Evolutionary conservation across 2,113 vertebrate species (phyloP), one percentile per base, ranked within the genome.

Genomic region (Cyanistes caeruleus): DNA sequence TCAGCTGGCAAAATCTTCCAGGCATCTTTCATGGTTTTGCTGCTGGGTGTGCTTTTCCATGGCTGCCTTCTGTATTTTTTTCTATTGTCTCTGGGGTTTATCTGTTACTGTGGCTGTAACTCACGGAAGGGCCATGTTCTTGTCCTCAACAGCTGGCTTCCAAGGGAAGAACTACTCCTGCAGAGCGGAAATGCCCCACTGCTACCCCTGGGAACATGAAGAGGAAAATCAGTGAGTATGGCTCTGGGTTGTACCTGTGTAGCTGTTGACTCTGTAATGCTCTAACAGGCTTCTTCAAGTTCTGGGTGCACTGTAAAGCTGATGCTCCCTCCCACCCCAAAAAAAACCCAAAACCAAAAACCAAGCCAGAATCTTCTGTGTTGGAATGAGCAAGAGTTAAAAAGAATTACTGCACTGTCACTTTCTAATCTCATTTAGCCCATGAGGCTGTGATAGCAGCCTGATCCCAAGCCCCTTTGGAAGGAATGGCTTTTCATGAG

Each of bases 211-310:
- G 99, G 85, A 99, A 98, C 90, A 93, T 63, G 92, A 99, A 98
- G 96, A 98, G 98, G 86, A 99, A 99, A 95, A 99, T 99, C 95
- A 99, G 99, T 99, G 96, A 98, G 98, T 98, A 76, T 39, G 31
- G 28, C 28, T 92, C 60, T 46, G 46, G 48, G 21, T 8, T 49
- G 7, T 7, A 3, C 35, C 75, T 48, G 11, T 69, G 35, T 28
- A 87, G 25, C 49, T 70, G 41, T 48, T 59, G 27, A 15, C 51
- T 48, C 30, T 62, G 10, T 33, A 35, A 31, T 0, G 3, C 62
- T 44, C 35, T 60, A 73, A 9, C 23, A 1, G 2, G 4, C 7
- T 44, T 90, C 28, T 93, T 87, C 17, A 46, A 4, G 11, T 74
- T 84, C 53, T 84, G 73, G 17, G 13, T 30, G 60, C 22, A 22